Percentiles rank a stretch among this genome's conserved stretches.
phyloP scores from a whole-genome alignment of 2,113 vertebrate species.

The Delphinus delphis region DNA sequence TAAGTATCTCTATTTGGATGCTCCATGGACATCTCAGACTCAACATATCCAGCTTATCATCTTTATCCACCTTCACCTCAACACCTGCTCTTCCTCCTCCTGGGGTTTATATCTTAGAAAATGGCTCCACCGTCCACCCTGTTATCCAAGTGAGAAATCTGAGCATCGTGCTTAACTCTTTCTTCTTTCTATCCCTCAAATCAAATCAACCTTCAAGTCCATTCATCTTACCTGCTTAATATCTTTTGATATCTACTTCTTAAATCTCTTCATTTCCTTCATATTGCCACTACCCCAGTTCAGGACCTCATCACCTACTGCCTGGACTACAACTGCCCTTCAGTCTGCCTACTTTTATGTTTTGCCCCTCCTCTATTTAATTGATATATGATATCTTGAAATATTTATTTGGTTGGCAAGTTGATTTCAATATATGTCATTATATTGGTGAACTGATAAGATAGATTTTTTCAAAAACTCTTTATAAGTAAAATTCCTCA shows the following conservation, averaged over 20 bases:
- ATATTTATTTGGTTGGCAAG: not conserved
- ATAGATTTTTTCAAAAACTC: not conserved
- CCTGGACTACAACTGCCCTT: not conserved
- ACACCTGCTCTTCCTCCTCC: not conserved
- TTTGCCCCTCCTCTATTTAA: not conserved
- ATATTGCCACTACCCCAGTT: not conserved
- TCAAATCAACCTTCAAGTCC: not conserved
- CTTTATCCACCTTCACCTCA: not conserved
- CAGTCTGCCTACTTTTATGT: not conserved
- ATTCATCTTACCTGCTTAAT: not conserved
- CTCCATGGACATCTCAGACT: accelerated
- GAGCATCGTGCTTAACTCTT: too few species aligned
- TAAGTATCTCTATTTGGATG: accelerated
- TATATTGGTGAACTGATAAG: not conserved
- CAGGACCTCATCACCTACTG: not conserved
- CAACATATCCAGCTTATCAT: not conserved
- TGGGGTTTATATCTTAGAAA: not conserved
- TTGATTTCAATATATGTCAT: not conserved
- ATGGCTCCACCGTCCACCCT: not conserved
- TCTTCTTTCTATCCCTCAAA: not conserved
- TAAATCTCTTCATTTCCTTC: not conserved
- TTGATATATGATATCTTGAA: not conserved
- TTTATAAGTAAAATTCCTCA: not conserved
- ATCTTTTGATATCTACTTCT: not conserved
- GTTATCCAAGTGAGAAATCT: not conserved